Evolutionary conservation across 2,113 vertebrate species (phyloP).

Genomic region (Zingel zingel): DNA sequence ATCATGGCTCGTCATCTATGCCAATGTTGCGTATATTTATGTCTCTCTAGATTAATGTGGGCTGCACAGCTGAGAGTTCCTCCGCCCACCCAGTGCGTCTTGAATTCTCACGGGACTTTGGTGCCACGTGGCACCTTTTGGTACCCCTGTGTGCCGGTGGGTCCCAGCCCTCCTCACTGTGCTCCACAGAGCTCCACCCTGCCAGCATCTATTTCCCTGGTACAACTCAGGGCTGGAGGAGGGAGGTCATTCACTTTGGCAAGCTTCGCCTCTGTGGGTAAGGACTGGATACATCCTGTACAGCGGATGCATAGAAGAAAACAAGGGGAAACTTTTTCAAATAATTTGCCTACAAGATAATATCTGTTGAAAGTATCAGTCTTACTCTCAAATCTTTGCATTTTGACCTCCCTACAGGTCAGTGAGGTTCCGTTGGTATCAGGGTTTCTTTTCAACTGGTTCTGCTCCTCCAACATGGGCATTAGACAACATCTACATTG

Average conservation of each 20-base stretch:
- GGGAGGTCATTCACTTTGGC: constrained; percentile 94
- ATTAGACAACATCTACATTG: constrained; percentile 95
- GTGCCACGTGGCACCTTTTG: constrained; percentile 96
- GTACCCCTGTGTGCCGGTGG: constrained; percentile 95
- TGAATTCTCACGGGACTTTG: constrained; percentile 96
- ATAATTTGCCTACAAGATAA: neutral
- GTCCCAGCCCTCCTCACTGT: constrained; percentile 91
- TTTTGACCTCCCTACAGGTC: constrained; percentile 80
- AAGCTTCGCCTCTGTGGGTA: constrained; percentile 96
- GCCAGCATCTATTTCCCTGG: constrained; percentile 96
- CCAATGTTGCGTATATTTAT: constrained; percentile 21
- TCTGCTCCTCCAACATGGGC: constrained; percentile 95
- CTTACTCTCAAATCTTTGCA: neutral
- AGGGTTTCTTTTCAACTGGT: constrained; percentile 92
- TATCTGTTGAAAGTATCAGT: neutral
- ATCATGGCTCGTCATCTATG: neutral
- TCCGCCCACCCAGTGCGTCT: constrained; percentile 90
- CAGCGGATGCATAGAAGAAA: neutral
- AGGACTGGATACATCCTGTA: constrained; percentile 62
- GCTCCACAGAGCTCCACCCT: constrained; percentile 96
- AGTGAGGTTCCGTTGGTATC: constrained; percentile 97
- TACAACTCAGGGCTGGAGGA: constrained; percentile 94
- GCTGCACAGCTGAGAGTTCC: constrained; percentile 95
- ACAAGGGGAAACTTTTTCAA: neutral
- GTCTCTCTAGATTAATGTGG: constrained; percentile 91